Conservation (phyloP, 2,113 vertebrate genomes). For the Cyphomyrus discorhynchus region DNA sequence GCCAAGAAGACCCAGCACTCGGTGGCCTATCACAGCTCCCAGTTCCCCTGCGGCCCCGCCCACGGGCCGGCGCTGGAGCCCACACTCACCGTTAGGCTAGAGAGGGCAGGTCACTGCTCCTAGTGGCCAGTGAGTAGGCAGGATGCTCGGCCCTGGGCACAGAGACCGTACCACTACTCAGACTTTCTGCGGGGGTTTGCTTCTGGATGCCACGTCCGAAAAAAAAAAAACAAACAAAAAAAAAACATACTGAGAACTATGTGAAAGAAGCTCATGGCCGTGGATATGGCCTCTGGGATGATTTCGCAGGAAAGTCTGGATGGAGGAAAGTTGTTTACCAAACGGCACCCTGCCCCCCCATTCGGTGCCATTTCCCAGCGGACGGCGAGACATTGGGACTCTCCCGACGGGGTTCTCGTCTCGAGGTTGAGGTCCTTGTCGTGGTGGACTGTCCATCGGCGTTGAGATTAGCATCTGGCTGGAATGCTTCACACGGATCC, state of each 20-base stretch:
- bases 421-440: not conserved
- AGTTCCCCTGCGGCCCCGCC: slow-evolving; percentile 58
- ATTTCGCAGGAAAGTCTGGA: not conserved
- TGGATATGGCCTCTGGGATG: not conserved
- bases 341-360: too few species aligned
- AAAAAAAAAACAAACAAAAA: not conserved
- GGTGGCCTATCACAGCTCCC: slow-evolving; percentile 83
- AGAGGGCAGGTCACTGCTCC: slow-evolving; percentile 67
- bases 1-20: slow-evolving; percentile 91
- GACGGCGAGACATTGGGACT: not conserved
- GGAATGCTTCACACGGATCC: not conserved
- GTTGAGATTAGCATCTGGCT: not conserved
- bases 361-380: not conserved
- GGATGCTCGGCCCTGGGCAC: not conserved
- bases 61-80: slow-evolving; percentile 76
- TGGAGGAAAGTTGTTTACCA: slow-evolving; percentile 5
- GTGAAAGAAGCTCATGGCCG: not conserved
- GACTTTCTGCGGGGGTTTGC: not conserved
- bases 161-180: not conserved
- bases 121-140: slow-evolving; percentile 29
- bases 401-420: not conserved
- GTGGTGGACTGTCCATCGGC: not conserved
- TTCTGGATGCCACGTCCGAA: slow-evolving; percentile 16
- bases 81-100: slow-evolving; percentile 91
- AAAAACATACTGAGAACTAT: not conserved